phyloP scores from a whole-genome alignment of 2,113 vertebrate species.

The Mastomys coucha region DNA sequence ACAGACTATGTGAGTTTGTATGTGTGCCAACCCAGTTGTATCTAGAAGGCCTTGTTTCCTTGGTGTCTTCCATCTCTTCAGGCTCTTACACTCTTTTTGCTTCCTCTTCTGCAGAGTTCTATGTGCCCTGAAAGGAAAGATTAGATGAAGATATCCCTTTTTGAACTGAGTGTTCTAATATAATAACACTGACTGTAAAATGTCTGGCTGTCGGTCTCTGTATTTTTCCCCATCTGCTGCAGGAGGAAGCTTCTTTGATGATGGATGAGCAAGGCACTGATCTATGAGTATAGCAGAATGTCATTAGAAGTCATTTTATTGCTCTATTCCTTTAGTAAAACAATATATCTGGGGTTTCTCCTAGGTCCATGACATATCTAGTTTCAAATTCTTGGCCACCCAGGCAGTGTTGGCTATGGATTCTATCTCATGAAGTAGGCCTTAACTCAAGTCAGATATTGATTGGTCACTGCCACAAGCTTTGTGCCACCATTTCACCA shows the following conservation, averaged over 20 bases:
- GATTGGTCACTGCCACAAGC: background rate
- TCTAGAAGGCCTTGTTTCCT: background rate
- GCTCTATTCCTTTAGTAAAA: background rate
- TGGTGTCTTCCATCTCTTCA: background rate
- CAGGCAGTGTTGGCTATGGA: background rate
- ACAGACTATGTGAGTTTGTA: background rate
- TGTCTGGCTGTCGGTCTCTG: background rate
- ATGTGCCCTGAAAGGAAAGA: background rate
- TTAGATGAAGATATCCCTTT: background rate
- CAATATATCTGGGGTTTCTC: background rate
- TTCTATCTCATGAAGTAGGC: background rate
- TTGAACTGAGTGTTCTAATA: background rate
- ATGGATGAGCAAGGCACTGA: background rate
- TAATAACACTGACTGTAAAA: background rate
- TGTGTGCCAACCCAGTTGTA: background rate
- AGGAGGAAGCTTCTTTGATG: background rate
- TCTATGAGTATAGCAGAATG: background rate
- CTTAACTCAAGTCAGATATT: background rate
- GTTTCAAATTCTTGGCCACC: background rate
- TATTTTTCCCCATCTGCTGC: background rate
- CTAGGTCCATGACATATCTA: background rate
- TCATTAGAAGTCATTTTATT: background rate
- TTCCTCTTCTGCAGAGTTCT: background rate
- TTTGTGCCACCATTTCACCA: background rate
- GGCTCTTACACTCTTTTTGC: background rate